phyloP scores from a whole-genome alignment of 2,888 invertebrate species.

The Heliconius sara region DNA sequence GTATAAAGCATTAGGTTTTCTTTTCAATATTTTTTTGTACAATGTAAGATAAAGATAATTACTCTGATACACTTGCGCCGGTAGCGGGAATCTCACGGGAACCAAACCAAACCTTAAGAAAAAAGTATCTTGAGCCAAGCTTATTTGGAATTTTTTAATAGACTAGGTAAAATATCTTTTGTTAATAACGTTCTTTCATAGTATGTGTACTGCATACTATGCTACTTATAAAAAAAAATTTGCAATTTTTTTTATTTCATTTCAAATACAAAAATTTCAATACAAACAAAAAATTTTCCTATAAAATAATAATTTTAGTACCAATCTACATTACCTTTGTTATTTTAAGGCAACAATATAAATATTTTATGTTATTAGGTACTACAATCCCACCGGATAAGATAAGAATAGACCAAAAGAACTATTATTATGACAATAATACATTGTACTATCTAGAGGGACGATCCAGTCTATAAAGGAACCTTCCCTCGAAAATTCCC shows the following conservation, averaged over 20 bases:
- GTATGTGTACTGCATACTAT: no score
- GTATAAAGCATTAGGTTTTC: background rate
- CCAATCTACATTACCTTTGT: background rate
- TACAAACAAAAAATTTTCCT: no score
- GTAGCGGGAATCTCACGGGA: constrained; percentile 44
- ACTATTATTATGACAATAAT: constrained; percentile 72
- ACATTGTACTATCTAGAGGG: constrained; percentile 67
- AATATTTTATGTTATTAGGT: constrained; percentile 6
- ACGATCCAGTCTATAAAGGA: constrained; percentile 58
- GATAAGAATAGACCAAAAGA: constrained; percentile 39
- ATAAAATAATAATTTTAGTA: background rate
- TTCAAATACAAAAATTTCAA: background rate
- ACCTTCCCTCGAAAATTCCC: constrained; percentile 56
- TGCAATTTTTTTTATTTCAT: background rate
- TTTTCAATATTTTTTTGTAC: constrained; percentile 15
- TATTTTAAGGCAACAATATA: background rate
- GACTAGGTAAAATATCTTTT: no score
- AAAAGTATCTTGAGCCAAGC: background rate
- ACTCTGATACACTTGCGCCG: constrained; percentile 46
- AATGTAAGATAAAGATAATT: constrained; percentile 43
- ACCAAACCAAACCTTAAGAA: constrained; percentile 30
- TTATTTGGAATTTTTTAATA: background rate
- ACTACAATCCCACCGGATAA: constrained; percentile 31
- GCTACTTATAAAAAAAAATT: no score
- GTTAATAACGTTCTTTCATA: no score